Evolutionary conservation across 53 echinoderm and acorn worm genomes (phyloP), one percentile per base, ranked within the genome.

Genomic region (Crossaster papposus): DNA sequence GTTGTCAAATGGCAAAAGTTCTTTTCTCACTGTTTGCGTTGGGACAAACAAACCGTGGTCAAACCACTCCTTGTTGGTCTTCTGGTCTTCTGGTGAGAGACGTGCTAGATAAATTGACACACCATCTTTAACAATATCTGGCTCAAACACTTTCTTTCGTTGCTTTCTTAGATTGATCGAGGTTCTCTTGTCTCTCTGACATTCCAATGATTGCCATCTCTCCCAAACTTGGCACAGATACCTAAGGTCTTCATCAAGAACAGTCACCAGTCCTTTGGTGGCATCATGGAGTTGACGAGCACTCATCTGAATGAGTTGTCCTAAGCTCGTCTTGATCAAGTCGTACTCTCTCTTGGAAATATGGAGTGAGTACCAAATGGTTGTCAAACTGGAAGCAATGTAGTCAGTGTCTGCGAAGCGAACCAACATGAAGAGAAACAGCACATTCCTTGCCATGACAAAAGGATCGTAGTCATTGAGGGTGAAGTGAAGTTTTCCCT

Each of bases 401-500:
- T 72, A 54, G 7, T 33, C 30, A 9, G 36, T 72, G 15, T 81
- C 64, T n/a, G 50, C 72, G 18, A 81, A 72, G 34, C 54, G 53
- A 30, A 58, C 80, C 81, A 91, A 51, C 68, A 86, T 87, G 65
- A 87, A 80, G 23, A 87, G 26, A 30, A 91, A 54, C 44, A 86
- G 36, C 24, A 79, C 86, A 80, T 91, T 88, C 24, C 87, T 80
- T 20, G 91, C 88, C 75, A 92, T 72, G 38, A 77, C 64, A 81
- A 88, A 88, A 10, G 88, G 81, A 63, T 88, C 81, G 31, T 75
- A 52, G 72, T 85, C 92, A 63, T 72, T 55, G 38, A 92, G 55
- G 24, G 92, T 90, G 28, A 90, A 51, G 30, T 81, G 79, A 0
- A 86, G 54, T 14, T 75, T 74, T 15, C 86, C 86, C 31, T 31